Evolutionary conservation across 2,797 vertebrate species (phyloP).

Genomic region (Chloroceryle amazona): DNA sequence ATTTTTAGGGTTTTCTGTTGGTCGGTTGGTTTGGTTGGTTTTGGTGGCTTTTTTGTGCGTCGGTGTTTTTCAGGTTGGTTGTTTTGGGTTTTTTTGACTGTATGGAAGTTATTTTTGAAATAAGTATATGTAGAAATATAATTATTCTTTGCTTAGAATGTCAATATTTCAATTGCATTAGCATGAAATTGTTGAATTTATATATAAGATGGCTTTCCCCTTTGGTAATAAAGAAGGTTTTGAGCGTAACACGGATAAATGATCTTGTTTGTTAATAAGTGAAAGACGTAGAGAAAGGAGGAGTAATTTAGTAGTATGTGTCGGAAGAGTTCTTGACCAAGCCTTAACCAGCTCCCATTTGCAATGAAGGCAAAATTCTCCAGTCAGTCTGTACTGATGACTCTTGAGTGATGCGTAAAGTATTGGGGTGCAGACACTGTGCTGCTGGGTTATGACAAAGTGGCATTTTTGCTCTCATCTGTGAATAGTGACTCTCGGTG

Average conservation of each 20-base stretch:
- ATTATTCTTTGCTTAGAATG: neutral
- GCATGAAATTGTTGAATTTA: neutral
- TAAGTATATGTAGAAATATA: neutral
- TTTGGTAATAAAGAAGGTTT: neutral
- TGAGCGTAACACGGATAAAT: neutral
- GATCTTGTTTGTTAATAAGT: neutral
- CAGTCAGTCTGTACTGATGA: neutral
- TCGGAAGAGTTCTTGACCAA: neutral
- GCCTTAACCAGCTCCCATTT: neutral
- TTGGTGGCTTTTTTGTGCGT: neutral
- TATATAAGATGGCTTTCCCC: neutral
- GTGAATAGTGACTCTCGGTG: neutral
- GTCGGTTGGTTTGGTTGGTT: fast-evolving
- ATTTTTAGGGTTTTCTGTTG: no score
- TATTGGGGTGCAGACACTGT: neutral
- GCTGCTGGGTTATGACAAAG: neutral
- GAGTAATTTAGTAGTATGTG: neutral
- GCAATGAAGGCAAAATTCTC: neutral
- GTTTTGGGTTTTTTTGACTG: neutral
- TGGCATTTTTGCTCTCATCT: neutral
- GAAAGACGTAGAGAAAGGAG: neutral
- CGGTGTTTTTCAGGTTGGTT: no score
- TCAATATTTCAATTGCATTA: neutral
- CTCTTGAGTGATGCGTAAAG: neutral
- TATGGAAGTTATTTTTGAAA: neutral